These are phyloP conservation scores for Zeus faber DNA, from an alignment of 2,113 vertebrate species.

Conservation along the genomic window DNA sequence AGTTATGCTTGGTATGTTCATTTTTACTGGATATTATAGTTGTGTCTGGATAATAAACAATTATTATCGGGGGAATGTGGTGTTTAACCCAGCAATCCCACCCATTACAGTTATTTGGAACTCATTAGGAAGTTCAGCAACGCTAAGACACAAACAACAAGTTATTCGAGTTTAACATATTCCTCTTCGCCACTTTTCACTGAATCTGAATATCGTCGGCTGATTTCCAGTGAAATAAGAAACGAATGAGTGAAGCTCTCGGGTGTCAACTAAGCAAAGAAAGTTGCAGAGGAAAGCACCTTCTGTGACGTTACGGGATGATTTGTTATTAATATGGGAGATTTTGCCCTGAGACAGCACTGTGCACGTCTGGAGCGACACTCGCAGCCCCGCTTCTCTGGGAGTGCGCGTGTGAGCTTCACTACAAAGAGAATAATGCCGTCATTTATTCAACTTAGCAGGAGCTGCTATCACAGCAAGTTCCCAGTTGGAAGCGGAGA, in stretches of 20 bases:
- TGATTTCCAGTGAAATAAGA: too few species aligned
- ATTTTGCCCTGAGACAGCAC: conserved; percentile 13
- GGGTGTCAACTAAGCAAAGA: neutral
- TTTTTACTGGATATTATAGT: neutral
- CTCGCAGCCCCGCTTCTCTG: neutral
- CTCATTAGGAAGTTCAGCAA: too few species aligned
- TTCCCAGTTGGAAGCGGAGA: conserved; percentile 21
- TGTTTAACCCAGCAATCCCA: neutral
- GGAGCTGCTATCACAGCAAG: conserved; percentile 15
- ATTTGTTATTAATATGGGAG: neutral
- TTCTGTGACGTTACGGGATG: neutral
- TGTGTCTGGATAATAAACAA: neutral
- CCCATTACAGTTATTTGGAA: too few species aligned
- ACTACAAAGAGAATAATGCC: conserved; percentile 18
- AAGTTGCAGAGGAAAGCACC: neutral
- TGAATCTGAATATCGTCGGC: too few species aligned
- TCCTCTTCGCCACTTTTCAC: too few species aligned
- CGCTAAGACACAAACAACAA: too few species aligned
- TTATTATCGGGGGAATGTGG: neutral
- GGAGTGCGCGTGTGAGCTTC: conserved; percentile 7
- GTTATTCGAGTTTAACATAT: too few species aligned
- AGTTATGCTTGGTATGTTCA: neutral
- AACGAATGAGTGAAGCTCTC: too few species aligned
- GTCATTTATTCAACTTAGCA: conserved; percentile 40
- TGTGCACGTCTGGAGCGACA: neutral